phyloP scores from a whole-genome alignment of 2,888 invertebrate species.

The Hesperia comma region DNA sequence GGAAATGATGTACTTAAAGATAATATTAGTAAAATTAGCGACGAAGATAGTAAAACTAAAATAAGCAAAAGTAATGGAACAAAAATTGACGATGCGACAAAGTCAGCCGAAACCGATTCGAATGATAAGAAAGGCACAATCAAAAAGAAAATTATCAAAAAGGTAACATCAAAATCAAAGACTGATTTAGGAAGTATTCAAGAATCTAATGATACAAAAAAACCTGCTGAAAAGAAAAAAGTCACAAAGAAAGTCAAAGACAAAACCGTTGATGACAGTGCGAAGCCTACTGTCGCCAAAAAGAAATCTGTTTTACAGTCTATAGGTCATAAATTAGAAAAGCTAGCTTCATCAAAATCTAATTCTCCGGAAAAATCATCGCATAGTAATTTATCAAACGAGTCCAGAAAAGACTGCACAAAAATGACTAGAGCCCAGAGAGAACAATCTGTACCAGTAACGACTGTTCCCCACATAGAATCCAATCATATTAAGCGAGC shows the following conservation, averaged over 20 bases:
- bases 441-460: conserved; percentile 86
- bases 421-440: conserved; percentile 85
- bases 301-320: conserved; percentile 89
- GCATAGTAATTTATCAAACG: conserved; percentile 55
- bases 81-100: conserved; percentile 60
- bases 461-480: conserved; percentile 82
- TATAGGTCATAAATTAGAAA: conserved; percentile 90
- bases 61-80: conserved; percentile 46
- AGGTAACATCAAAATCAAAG: conserved; percentile 78
- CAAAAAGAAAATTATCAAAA: conserved; percentile 76
- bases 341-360: conserved; percentile 83
- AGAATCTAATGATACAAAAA: conserved; percentile 61
- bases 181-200: conserved; percentile 62
- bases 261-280: conserved; percentile 60
- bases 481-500: conserved; percentile 88
- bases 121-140: conserved; percentile 71
- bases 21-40: conserved; percentile 52
- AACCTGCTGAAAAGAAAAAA: conserved; percentile 70
- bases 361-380: conserved; percentile 77
- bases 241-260: conserved; percentile 74
- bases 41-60: conserved; percentile 59
- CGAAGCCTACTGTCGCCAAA: conserved; percentile 70
- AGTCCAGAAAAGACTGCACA: conserved; percentile 60
- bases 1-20: conserved; percentile 57
- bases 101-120: conserved; percentile 56